These are phyloP conservation scores for Mactromeris polynyma DNA, from an alignment of 2,888 invertebrate species.

Conservation along the genomic window DNA sequence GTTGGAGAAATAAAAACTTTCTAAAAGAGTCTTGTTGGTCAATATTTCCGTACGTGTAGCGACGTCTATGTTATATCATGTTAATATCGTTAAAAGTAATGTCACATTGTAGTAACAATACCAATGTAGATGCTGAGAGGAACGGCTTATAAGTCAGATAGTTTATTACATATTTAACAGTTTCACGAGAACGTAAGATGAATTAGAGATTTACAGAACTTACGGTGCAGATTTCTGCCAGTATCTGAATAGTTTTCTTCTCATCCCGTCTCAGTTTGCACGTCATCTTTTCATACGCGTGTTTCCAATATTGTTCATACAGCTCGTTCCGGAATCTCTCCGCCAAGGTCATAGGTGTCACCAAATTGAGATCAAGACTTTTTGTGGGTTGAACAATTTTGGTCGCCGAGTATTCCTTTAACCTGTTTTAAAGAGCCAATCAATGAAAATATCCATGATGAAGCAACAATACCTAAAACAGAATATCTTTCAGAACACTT, in stretches of 20 bases:
- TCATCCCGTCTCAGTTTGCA: conserved; percentile 67
- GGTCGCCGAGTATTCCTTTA: conserved; percentile 50
- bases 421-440: conserved; percentile 23
- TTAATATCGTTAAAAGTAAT: no score
- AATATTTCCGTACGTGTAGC: no score
- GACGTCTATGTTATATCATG: no score
- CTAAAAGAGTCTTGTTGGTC: no score
- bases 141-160: no score
- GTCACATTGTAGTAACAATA: no score
- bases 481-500: no score
- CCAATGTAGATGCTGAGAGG: no score
- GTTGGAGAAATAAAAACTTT: no score
- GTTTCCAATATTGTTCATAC: conserved; percentile 66
- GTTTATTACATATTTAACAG: no score
- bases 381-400: conserved; percentile 48
- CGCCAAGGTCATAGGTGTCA: conserved; percentile 61
- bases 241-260: conserved; percentile 71
- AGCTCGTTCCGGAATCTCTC: conserved; percentile 70
- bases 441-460: neutral
- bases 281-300: conserved; percentile 66
- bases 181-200: no score
- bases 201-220: neutral
- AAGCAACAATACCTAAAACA: no score
- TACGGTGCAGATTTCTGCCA: conserved; percentile 75
- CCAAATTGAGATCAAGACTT: conserved; percentile 52